These are phyloP conservation scores for Podocnemis expansa DNA, from an alignment of 2,113 vertebrate genomes.

Conservation along the genomic window DNA sequence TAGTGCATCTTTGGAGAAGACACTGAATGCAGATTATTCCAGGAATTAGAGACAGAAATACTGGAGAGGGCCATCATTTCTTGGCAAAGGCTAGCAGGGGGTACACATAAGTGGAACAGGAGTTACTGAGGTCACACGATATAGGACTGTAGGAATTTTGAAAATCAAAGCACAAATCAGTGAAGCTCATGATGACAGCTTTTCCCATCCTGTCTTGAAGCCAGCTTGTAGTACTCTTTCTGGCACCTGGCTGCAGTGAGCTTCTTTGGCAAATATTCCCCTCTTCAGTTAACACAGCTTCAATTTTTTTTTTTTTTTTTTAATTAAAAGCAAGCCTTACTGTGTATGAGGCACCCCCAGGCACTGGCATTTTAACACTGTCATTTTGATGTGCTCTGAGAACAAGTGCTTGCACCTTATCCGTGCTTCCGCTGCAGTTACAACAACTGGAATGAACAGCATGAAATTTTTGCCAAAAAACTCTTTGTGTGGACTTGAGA, in stretches of 20 bases:
- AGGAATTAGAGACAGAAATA: not conserved
- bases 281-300: not conserved
- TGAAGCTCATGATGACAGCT: not conserved
- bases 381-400: not conserved
- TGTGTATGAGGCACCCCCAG: not conserved
- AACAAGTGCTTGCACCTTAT: not conserved
- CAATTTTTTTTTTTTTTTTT: not conserved
- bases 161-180: not conserved
- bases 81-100: not conserved
- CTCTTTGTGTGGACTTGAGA: not conserved
- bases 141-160: not conserved
- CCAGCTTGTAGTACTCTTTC: accelerated
- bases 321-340: too few species aligned
- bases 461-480: not conserved
- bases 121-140: not conserved
- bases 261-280: not conserved
- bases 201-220: not conserved
- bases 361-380: not conserved
- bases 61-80: accelerated
- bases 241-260: not conserved
- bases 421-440: not conserved
- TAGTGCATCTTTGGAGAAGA: not conserved
- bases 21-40: not conserved
- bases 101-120: not conserved
- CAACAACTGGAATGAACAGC: not conserved